Evolutionary conservation across 2,113 vertebrate species (phyloP), one percentile per base, ranked within the genome.

Genomic region (Microcebus murinus): DNA sequence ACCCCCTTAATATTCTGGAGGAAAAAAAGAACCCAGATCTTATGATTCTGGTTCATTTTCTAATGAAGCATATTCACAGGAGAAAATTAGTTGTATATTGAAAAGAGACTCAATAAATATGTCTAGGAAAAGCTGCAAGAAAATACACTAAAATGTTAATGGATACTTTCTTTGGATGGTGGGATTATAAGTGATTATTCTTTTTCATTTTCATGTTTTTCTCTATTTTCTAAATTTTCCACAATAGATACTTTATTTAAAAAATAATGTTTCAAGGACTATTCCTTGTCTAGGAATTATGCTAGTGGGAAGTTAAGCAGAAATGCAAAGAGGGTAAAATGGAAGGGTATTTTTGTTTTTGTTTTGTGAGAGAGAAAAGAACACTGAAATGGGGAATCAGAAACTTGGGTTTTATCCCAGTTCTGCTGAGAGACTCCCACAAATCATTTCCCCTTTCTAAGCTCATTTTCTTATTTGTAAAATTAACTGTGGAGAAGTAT

Each of bases 31-130:
- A 59, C 39, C 42, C 8, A 84, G 39, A 45, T 48, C 34, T 94
- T 52, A 81, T 92, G 82, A 45, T 88, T 97, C 42, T 77, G 63
- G 59, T 57, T 83, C 36, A 63, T 94, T 95, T 85, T 87, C 63
- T 84, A 65, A 63, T 8, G 57, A 52, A 87, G 57, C 34, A 87
- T 25, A 67, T 50, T 77, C 3, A 17, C 87, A 70, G 50, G 29
- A 86, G 74, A 96, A 93, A 93, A 94, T 90, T 21, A 71, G 36
- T 61, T 57, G 29, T n/a, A 18, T 77, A 63, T 85, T 42, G 42
- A 42, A 79, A 96, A 96, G 67, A 80, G 29, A 90, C 17, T 88
- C n/a, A 48, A 23, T 77, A 87, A 94, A 45, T 61, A 81, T 10
- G 21, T 76, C 71, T 1, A 73, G 73, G 55, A 93, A 91, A 25